phyloP scores from a whole-genome alignment of 2,797 vertebrate species.

The Zenarchopterus dispar region DNA sequence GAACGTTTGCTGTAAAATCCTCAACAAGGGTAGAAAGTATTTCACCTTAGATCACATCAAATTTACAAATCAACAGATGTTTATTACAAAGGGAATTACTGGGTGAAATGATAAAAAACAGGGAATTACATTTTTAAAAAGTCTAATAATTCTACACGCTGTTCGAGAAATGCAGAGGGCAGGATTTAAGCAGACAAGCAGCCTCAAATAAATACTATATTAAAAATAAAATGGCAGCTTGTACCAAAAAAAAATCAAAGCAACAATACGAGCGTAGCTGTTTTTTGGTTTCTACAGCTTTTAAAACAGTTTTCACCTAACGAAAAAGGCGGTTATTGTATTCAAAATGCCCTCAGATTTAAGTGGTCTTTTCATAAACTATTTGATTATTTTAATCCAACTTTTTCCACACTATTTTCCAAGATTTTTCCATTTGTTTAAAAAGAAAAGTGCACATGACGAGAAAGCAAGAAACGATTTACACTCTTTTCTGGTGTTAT shows the following conservation, averaged over 20 bases:
- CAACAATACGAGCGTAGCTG: not conserved
- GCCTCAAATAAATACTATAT: slow-evolving; percentile 8
- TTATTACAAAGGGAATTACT: too few species aligned
- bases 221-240: not conserved
- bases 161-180: not conserved
- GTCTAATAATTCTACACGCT: too few species aligned
- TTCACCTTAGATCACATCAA: slow-evolving; percentile 5
- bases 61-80: slow-evolving; percentile 16
- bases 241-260: slow-evolving; percentile 18
- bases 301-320: not conserved
- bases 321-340: not conserved
- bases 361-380: not conserved
- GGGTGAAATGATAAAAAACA: too few species aligned
- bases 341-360: slow-evolving; percentile 20
- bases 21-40: slow-evolving; percentile 15
- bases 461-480: slow-evolving; percentile 15
- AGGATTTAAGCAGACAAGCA: not conserved
- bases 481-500: not conserved
- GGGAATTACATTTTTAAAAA: too few species aligned
- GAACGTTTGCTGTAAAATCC: slow-evolving; percentile 15
- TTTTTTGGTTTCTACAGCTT: not conserved
- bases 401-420: slow-evolving; percentile 7
- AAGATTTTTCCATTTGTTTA: not conserved
- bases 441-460: too few species aligned
- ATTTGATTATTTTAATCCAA: not conserved